phyloP scores from a whole-genome alignment of 2,888 invertebrate genomes.

The Punctoribates punctum region DNA sequence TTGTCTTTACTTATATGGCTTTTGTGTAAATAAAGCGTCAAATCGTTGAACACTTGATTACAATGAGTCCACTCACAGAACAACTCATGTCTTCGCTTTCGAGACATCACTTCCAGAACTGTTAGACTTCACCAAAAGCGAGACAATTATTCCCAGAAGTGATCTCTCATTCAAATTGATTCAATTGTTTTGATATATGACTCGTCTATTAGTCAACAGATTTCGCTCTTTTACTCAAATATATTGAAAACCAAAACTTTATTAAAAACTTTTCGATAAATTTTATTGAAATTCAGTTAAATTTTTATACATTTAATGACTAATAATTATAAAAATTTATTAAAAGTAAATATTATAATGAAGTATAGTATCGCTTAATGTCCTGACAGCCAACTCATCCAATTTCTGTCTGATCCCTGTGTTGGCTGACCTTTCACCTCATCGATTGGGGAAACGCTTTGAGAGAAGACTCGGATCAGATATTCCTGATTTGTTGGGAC shows the following conservation, averaged over 20 bases:
- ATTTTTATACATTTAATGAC: background rate
- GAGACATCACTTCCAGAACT: background rate
- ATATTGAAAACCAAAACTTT: background rate
- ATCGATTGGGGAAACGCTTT: slow-evolving; percentile 3
- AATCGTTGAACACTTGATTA: slow-evolving; percentile 34
- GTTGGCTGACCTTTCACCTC: background rate
- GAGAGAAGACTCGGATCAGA: slow-evolving; percentile 13
- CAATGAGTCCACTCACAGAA: slow-evolving; percentile 42
- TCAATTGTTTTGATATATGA: background rate
- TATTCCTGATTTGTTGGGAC: slow-evolving; percentile 10
- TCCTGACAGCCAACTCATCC: slow-evolving; percentile 21
- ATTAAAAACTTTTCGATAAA: background rate
- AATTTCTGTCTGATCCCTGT: background rate
- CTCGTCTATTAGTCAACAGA: background rate
- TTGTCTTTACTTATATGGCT: slow-evolving; percentile 5
- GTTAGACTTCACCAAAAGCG: background rate
- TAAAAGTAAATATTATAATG: background rate
- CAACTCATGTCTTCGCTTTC: background rate
- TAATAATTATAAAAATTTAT: background rate
- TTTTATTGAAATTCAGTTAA: background rate
- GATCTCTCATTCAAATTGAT: background rate
- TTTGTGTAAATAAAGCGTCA: slow-evolving; percentile 11
- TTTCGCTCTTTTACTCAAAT: slow-evolving; percentile 2
- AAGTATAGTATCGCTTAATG: background rate
- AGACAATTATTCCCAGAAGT: background rate